phyloP scores from a whole-genome alignment of 1,140 invertebrate genomes.

The Pseudomyrmex sp. region DNA sequence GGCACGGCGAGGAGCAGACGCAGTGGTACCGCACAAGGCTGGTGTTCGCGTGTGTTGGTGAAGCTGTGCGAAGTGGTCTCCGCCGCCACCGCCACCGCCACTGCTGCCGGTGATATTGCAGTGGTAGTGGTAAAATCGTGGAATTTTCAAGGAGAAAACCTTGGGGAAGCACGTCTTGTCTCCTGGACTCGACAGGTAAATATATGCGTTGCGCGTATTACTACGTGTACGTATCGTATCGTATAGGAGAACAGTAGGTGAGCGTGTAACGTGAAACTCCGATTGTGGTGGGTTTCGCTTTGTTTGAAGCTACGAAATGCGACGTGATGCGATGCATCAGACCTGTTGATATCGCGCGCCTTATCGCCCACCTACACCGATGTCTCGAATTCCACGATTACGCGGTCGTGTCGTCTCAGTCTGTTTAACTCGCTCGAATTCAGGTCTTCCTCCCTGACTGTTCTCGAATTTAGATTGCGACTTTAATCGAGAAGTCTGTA shows the following conservation, averaged over 20 bases:
- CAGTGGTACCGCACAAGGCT: not conserved
- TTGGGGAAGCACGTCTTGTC: conserved; percentile 4
- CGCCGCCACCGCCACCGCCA: conserved; percentile 7
- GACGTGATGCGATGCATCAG: not conserved
- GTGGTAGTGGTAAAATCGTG: conserved; percentile 9
- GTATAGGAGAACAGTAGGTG: not conserved
- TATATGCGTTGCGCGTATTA: not conserved
- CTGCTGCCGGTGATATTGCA: not conserved
- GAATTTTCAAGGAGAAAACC: conserved; percentile 56
- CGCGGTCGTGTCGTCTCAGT: not conserved
- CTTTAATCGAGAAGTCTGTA: too few species aligned
- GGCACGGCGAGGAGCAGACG: conserved; percentile 4
- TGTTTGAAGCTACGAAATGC: not conserved
- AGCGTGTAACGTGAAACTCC: not conserved
- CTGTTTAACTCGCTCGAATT: too few species aligned
- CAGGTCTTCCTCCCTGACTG: too few species aligned
- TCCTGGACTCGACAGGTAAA: conserved; percentile 25
- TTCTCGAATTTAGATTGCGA: too few species aligned
- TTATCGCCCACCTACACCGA: conserved; percentile 23
- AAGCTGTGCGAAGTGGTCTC: conserved; percentile 46
- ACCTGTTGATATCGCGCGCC: conserved; percentile 51
- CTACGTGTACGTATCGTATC: not conserved
- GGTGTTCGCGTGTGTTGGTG: conserved; percentile 30
- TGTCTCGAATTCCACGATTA: not conserved
- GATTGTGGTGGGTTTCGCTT: not conserved